Conservation (phyloP, 2,797 vertebrate genomes). For the Myotis daubentonii region DNA sequence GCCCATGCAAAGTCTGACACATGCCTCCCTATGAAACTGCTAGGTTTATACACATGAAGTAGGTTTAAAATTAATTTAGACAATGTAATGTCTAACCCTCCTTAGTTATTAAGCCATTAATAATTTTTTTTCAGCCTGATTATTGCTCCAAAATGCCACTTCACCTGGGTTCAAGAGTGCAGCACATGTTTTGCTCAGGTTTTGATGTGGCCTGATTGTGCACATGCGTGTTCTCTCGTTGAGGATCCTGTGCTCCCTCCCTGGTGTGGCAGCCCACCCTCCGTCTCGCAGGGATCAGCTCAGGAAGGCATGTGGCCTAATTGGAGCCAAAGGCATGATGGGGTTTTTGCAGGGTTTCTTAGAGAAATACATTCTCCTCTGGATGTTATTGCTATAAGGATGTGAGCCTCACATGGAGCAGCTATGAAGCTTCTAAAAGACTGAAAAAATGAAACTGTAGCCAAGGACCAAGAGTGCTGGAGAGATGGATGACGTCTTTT, state of each 20-base stretch:
- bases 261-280: background rate
- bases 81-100: background rate
- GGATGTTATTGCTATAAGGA: background rate
- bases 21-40: background rate
- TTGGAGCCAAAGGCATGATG: background rate
- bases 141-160: background rate
- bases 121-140: background rate
- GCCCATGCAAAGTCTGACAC: background rate
- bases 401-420: background rate
- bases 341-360: background rate
- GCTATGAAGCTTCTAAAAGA: background rate
- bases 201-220: background rate
- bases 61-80: conserved; percentile 10
- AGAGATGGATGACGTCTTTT: background rate
- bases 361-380: background rate
- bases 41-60: background rate
- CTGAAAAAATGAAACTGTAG: background rate
- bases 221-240: accelerated
- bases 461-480: background rate
- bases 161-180: background rate
- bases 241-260: background rate
- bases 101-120: background rate
- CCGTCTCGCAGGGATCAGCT: background rate
- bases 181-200: background rate
- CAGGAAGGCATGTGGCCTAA: background rate